Conservation (phyloP, 2,888 invertebrate genomes). For the Yponomeuta malinellus region DNA sequence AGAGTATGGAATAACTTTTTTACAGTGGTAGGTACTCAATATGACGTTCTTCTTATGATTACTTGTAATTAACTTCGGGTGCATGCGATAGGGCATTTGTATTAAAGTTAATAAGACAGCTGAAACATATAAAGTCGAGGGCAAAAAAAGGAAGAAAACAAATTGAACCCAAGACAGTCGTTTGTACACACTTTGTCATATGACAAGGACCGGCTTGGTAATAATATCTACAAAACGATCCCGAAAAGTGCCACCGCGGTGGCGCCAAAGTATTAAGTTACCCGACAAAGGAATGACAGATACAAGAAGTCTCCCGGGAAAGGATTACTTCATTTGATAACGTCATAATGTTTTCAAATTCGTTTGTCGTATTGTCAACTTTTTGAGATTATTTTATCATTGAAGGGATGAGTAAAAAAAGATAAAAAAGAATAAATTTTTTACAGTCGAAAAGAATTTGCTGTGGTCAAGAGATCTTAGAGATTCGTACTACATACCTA, state of each 20-base stretch:
- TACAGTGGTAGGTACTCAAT: too few relatives aligned
- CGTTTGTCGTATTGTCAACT: constrained; percentile 28
- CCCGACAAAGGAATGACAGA: constrained; percentile 19
- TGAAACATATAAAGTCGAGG: neutral
- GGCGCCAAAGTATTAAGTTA: constrained; percentile 56
- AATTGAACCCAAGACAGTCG: constrained; percentile 18
- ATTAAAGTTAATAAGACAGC: neutral
- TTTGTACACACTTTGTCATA: constrained; percentile 52
- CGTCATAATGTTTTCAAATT: constrained; percentile 42
- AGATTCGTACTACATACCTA: too few relatives aligned
- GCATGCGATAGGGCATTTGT: neutral
- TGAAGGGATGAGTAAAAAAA: neutral
- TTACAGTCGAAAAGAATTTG: too few relatives aligned
- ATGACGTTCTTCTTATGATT: too few relatives aligned
- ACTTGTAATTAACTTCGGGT: neutral
- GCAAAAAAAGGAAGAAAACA: neutral
- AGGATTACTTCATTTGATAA: constrained; percentile 52
- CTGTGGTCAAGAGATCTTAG: too few relatives aligned
- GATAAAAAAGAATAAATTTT: too few relatives aligned
- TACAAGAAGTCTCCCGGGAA: constrained; percentile 16
- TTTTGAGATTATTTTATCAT: neutral
- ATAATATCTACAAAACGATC: constrained; percentile 47
- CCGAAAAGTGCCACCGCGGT: constrained; percentile 38
- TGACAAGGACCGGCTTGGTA: constrained; percentile 37
- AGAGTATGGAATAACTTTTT: too few relatives aligned